These are phyloP conservation scores for Metopolophium dirhodum DNA, from an alignment of 1,140 invertebrate genomes.

Conservation along the genomic window DNA sequence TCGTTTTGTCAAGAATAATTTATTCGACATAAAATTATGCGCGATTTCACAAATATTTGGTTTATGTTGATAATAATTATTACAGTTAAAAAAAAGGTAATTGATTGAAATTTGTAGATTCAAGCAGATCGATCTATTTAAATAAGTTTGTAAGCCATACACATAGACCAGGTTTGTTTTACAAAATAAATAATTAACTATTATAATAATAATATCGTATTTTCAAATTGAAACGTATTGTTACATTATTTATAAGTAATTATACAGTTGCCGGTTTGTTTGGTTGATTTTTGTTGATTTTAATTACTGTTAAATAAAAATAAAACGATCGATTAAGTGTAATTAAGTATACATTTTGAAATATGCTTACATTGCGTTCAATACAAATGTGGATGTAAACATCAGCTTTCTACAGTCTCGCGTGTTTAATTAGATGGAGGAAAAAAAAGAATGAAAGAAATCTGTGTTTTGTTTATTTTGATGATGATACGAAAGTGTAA, in stretches of 20 bases:
- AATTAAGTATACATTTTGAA: conserved; percentile 3
- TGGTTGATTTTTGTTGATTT: background rate
- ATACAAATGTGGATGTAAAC: background rate
- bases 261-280: background rate
- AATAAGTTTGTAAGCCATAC: background rate
- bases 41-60: background rate
- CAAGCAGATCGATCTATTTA: background rate
- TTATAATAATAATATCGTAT: background rate
- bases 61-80: background rate
- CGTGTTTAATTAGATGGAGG: background rate
- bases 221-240: background rate
- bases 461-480: conserved; percentile 8
- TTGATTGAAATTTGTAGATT: background rate
- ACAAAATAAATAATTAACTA: background rate
- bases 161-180: background rate
- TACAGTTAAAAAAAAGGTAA: background rate
- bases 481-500: background rate
- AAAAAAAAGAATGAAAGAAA: background rate
- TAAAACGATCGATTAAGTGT: background rate
- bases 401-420: background rate
- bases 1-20: background rate
- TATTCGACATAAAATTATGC: background rate
- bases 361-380: background rate
- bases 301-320: background rate
- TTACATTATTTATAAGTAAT: background rate